Evolutionary conservation across 2,888 invertebrate species (phyloP).

Genomic region (Dicyrtoma fusca): DNA sequence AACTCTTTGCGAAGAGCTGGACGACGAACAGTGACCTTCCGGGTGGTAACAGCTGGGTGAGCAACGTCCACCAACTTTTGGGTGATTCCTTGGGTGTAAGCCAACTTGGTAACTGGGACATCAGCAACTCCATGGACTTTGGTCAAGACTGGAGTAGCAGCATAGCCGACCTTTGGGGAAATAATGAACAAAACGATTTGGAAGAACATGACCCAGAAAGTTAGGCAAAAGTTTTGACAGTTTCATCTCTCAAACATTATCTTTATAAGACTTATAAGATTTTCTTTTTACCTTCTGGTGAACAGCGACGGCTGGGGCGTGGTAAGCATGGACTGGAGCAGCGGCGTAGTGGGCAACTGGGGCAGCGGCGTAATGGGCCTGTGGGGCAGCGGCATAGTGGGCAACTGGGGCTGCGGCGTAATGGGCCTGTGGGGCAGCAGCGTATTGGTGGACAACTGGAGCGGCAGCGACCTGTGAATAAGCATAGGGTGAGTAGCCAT

Average conservation of each 20-base stretch:
- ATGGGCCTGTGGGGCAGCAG: slow-evolving; percentile 38
- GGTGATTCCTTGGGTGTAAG: slow-evolving; percentile 63
- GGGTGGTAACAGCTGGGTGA: slow-evolving; percentile 66
- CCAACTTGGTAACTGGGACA: slow-evolving; percentile 62
- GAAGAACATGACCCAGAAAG: too few relatives aligned
- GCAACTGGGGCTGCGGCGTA: slow-evolving; percentile 28
- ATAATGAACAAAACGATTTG: too few relatives aligned
- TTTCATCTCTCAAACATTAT: background rate
- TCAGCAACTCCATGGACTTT: slow-evolving; percentile 61
- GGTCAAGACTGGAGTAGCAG: slow-evolving; percentile 52
- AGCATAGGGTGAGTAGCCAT: background rate
- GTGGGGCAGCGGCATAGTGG: slow-evolving; percentile 33
- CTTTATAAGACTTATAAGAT: background rate
- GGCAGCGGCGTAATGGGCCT: slow-evolving; percentile 47
- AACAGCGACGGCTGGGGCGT: slow-evolving; percentile 50
- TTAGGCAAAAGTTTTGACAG: too few relatives aligned
- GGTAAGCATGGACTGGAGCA: slow-evolving; percentile 32
- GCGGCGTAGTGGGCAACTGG: slow-evolving; percentile 37
- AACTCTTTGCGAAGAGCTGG: slow-evolving; percentile 69
- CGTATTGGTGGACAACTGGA: slow-evolving; percentile 43
- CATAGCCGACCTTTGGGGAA: slow-evolving; percentile 54
- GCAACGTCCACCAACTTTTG: slow-evolving; percentile 66
- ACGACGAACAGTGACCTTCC: slow-evolving; percentile 66
- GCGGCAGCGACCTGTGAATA: slow-evolving; percentile 22
- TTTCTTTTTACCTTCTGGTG: slow-evolving; percentile 49